Evolutionary conservation across 2,113 vertebrate species (phyloP).

Genomic region (Lasiurus borealis): DNA sequence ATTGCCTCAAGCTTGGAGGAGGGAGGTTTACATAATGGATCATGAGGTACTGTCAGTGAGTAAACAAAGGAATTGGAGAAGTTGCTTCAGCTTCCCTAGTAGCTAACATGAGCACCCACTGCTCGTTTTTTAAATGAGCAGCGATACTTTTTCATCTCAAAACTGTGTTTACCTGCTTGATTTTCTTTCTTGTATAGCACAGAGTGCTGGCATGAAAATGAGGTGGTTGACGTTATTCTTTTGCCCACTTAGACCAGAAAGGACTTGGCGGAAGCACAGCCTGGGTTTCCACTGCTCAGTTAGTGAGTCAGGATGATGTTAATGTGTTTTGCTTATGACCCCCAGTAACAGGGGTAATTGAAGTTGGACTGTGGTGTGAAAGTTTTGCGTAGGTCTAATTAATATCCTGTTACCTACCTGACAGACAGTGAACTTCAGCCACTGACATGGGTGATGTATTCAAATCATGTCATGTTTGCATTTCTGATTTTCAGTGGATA

Average conservation of each 20-base stretch:
- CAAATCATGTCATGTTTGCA: neutral
- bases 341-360: neutral
- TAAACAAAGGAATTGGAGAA: neutral
- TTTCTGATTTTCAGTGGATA: conserved; percentile 29
- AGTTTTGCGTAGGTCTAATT: neutral
- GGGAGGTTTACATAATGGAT: neutral
- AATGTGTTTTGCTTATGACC: neutral
- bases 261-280: too few relatives aligned
- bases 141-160: neutral
- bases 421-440: neutral
- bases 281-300: neutral
- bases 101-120: neutral
- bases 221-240: neutral
- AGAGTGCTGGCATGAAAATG: neutral
- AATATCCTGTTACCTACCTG: neutral
- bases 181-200: conserved; percentile 22
- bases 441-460: neutral
- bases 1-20: neutral
- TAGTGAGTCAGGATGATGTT: neutral
- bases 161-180: neutral
- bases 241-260: neutral
- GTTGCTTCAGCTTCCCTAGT: neutral
- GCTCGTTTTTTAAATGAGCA: neutral
- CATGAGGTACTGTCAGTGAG: neutral
- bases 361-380: neutral